These are phyloP conservation scores for Marcusenius ussheri DNA, from an alignment of 2,113 vertebrate species.

Conservation along the genomic window DNA sequence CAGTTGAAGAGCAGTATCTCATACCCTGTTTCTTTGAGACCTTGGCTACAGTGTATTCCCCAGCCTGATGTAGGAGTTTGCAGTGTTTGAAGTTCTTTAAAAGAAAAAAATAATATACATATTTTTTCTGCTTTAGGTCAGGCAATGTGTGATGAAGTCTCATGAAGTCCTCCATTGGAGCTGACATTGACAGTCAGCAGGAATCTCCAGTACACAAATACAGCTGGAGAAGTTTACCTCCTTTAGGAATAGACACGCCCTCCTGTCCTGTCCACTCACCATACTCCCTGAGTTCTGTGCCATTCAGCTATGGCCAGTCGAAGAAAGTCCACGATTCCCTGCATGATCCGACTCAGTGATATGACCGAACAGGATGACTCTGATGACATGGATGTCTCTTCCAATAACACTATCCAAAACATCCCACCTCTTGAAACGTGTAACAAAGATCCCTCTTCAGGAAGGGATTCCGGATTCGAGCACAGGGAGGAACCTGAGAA, in stretches of 20 bases:
- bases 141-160: slow-evolving; percentile 54
- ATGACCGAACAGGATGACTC: slow-evolving; percentile 54
- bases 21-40: neutral
- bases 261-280: slow-evolving; percentile 34
- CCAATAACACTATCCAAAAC: slow-evolving; percentile 31
- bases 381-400: slow-evolving; percentile 41
- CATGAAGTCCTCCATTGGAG: slow-evolving; percentile 54
- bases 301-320: slow-evolving; percentile 77
- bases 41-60: neutral
- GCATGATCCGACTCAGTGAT: slow-evolving; percentile 74
- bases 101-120: neutral
- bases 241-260: slow-evolving; percentile 39
- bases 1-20: neutral
- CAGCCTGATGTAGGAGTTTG: neutral
- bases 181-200: slow-evolving; percentile 57
- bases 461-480: slow-evolving; percentile 22
- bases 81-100: neutral
- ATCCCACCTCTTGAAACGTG: slow-evolving; percentile 32
- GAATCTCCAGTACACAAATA: slow-evolving; percentile 46
- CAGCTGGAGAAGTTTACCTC: slow-evolving; percentile 33
- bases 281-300: slow-evolving; percentile 29
- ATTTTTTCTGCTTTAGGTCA: slow-evolving; percentile 27
- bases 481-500: slow-evolving; percentile 51
- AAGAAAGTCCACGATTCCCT: slow-evolving; percentile 83
- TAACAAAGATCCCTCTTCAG: slow-evolving; percentile 35